phyloP scores from a whole-genome alignment of 2,888 invertebrate genomes.

The Ormyrus labotus region DNA sequence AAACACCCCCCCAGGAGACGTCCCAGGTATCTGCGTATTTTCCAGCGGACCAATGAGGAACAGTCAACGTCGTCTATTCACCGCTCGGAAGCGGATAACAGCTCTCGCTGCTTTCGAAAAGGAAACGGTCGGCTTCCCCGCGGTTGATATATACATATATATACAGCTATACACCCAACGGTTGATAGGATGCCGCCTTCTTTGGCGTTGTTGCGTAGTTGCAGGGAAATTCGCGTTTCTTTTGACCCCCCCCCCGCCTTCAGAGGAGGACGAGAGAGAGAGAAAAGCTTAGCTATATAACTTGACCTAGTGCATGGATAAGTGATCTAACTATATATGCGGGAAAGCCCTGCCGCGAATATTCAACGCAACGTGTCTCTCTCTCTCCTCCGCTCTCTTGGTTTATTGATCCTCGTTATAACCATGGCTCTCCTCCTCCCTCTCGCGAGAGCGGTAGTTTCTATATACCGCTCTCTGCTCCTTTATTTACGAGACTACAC shows the following conservation, averaged over 20 bases:
- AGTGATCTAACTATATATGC: slow-evolving; percentile 67
- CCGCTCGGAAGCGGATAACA: too few species aligned
- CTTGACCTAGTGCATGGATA: slow-evolving; percentile 75
- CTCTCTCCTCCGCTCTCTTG: slow-evolving; percentile 65
- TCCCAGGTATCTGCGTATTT: too few species aligned
- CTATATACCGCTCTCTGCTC: too few species aligned
- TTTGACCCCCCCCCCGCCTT: slow-evolving; percentile 9
- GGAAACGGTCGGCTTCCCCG: too few species aligned
- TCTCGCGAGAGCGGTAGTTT: not conserved
- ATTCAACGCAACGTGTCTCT: slow-evolving; percentile 60
- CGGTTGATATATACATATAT: too few species aligned
- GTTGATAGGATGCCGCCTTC: not conserved
- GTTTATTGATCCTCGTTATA: slow-evolving; percentile 39
- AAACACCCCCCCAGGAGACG: too few species aligned
- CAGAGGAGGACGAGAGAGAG: not conserved
- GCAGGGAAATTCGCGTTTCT: slow-evolving; percentile 27
- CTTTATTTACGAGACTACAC: too few species aligned
- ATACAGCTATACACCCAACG: too few species aligned
- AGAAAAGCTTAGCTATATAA: slow-evolving; percentile 68
- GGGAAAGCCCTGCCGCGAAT: slow-evolving; percentile 63
- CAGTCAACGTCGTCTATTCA: too few species aligned
- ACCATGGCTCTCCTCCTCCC: slow-evolving; percentile 10
- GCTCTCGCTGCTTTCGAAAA: too few species aligned
- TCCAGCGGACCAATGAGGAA: too few species aligned
- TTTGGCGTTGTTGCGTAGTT: slow-evolving; percentile 45